Evolutionary conservation across 2,888 invertebrate species (phyloP).

Genomic region (Lysandra coridon): DNA sequence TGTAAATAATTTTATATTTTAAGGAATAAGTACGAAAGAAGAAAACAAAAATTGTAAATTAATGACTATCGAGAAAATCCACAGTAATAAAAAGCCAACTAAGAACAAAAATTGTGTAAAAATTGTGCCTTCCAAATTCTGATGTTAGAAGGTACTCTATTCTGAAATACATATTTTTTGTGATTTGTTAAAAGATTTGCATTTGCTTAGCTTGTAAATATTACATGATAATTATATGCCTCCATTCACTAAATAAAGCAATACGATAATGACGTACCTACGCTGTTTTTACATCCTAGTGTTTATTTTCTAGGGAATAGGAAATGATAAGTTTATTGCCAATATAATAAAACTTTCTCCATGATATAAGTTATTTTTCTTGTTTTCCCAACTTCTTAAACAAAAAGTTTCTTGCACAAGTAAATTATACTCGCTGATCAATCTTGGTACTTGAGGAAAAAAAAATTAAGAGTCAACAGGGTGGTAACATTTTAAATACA

Average conservation of each 20-base stretch:
- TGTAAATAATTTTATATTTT: slow-evolving; percentile 26
- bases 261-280: not conserved
- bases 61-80: not conserved
- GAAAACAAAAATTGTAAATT: not conserved
- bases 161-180: not conserved
- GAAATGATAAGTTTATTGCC: not conserved
- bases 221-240: not conserved
- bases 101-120: not conserved
- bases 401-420: not conserved
- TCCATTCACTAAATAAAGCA: not conserved
- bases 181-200: not conserved
- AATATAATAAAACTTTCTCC: not conserved
- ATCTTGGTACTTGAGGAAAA: not conserved
- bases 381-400: not conserved
- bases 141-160: not conserved
- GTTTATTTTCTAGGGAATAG: not conserved
- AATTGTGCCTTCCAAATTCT: not conserved
- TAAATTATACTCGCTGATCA: not conserved
- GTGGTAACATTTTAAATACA: not conserved
- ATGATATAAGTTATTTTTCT: not conserved
- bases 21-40: slow-evolving; percentile 2
- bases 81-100: not conserved
- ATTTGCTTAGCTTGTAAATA: not conserved
- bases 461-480: not conserved
- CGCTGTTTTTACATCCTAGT: not conserved